Base-by-base conservation (phyloP, 2,888 invertebrate species). In the Apamea crenata region DNA sequence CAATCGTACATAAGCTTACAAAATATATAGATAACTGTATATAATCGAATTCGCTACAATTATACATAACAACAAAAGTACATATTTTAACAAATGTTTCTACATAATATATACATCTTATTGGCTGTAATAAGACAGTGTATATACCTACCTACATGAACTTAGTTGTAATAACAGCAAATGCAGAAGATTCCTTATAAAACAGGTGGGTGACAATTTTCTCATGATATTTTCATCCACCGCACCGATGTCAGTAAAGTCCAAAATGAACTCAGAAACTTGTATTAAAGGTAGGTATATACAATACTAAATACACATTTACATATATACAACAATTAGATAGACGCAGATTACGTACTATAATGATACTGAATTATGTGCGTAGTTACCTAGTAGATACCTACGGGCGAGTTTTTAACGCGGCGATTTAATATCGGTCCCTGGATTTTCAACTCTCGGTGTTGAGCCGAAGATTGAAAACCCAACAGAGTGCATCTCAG, bases 1-100 rank as follows among this genome's bases (percentile, higher is more conserved):
- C 77, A 81, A 74, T 44, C 59, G 81, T 81, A 84, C 84, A 65
- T 85, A 85, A 85, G 82, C 85, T 85, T 85, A 84, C 32, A 84
- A 85, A 84, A 85, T 75, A 81, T 85, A 75, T 77, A 53, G n/a
- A 18, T 59, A 84, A 78, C 79, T 82, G 65, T 83, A 74, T 76
- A 79, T 65, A 72, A 79, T 83, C 79, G 74, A 83, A 83, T 79
- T 79, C 29, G 63, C 79, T 83, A 83, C 71, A 81, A 74, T 74
- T 74, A 71, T 65, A 75, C 61, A 63, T 50, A 85, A 84, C 71
- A 84, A 81, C 71, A 77, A 71, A 80, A 78, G 36, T 68, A 71
- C 32, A 77, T 70, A 65, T 36, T 40, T 74, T 29, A 84, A 84
- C 84, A 85, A 72, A 74, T 72, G 7, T 65, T 53, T 72, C 65